Base-by-base conservation (phyloP, 2,888 invertebrate species). In the Habroteleia sp. region DNA sequence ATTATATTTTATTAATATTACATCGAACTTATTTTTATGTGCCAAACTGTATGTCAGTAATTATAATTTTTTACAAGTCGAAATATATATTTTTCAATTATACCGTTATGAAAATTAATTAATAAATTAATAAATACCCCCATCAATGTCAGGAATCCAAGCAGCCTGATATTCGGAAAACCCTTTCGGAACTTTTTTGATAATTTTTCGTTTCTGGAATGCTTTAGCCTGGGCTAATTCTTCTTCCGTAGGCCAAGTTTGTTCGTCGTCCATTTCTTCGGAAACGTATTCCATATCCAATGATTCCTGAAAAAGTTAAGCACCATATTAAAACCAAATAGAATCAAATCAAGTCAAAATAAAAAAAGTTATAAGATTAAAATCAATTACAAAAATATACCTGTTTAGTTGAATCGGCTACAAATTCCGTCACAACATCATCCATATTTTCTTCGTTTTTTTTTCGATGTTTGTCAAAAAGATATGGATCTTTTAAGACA, bases 151-250 rank as follows among this genome's bases (percentile, higher is more conserved):
- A 0, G 94, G 94, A 68, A 96, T 94, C 96, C 96, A 96, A 41
- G 97, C 95, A 1, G 98, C 97, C 90, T 99, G 99, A 88, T 99
- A 99, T 58, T 96, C 96, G 1, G 98, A 98, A 89, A 97, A 98
- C 17, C 99, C 99, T 89, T 96, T 97, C 0, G 98, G 98, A 5
- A 98, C 94, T 78, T 91, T 91, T 83, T 94, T 95, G 10, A 97
- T 93, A 3, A 93, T 90, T 87, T 93, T 94, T 77, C 91, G 92
- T 48, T 90, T 91, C 80, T 92, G 92, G 29, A 89, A 90, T 66
- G 90, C 88, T 83, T 92, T 93, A 7, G 95, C 94, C 80, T 93
- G 91, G 76, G 92, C 91, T 74, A 97, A 91, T 89, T 98, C 97
- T 84, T 97, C 96, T 77, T 94, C 94, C 8, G 97, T 97, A 0